Conservation (phyloP, 2,797 vertebrate genomes). For the Dicrostonyx torquatus region DNA sequence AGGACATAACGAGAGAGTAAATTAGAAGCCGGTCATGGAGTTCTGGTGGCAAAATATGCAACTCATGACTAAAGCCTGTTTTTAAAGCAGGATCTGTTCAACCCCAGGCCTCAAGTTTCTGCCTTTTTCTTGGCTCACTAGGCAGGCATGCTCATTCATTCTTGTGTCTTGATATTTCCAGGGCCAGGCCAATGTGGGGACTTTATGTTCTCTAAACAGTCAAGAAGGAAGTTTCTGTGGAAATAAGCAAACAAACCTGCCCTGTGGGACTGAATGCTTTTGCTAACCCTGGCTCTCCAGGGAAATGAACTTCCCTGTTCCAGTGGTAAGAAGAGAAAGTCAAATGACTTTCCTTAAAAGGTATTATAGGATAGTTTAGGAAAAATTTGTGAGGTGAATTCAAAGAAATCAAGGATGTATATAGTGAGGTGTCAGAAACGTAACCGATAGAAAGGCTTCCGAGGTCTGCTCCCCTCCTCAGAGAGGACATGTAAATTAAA, state of each 20-base stretch:
- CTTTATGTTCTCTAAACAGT: slow-evolving; percentile 66
- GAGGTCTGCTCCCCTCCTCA: background rate
- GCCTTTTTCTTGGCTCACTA: slow-evolving; percentile 44
- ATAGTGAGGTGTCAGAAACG: background rate
- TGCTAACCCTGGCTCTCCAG: slow-evolving; percentile 62
- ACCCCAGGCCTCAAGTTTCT: background rate
- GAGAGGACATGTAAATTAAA: background rate
- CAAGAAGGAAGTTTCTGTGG: slow-evolving; percentile 70
- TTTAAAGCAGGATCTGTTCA: slow-evolving; percentile 15
- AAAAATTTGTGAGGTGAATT: slow-evolving; percentile 7
- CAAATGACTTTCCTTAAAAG: slow-evolving; percentile 53
- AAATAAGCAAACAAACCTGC: slow-evolving; percentile 68
- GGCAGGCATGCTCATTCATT: background rate
- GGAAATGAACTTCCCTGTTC: slow-evolving; percentile 71
- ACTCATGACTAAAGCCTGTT: background rate
- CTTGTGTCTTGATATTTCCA: slow-evolving; percentile 39
- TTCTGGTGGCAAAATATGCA: background rate
- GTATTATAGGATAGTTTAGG: background rate
- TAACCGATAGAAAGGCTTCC: background rate
- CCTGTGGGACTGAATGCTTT: slow-evolving; percentile 55
- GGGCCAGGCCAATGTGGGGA: slow-evolving; percentile 32
- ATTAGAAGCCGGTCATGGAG: background rate
- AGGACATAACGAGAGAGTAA: background rate
- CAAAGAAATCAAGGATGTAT: slow-evolving; percentile 21
- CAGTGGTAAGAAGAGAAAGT: slow-evolving; percentile 48